A percentile compares a stretch with the other conserved stretches of the same genome.
Conservation (phyloP, 2,888 invertebrate genomes). For the Aporophyla nigra region DNA sequence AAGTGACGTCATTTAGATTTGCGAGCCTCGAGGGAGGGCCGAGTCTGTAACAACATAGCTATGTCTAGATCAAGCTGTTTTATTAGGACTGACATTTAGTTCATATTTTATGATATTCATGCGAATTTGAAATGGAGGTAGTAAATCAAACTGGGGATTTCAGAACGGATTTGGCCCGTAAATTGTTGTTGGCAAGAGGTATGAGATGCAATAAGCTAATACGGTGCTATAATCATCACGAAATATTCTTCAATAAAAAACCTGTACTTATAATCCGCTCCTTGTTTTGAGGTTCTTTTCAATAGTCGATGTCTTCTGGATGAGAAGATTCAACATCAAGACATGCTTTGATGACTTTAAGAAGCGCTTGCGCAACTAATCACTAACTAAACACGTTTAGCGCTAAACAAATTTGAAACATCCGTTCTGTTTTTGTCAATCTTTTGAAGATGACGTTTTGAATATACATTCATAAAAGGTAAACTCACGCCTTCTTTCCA, state of each 20-base stretch:
- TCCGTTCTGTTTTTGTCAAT: too few relatives aligned
- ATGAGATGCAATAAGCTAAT: neutral
- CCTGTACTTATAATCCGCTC: neutral
- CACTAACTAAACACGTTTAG: too few relatives aligned
- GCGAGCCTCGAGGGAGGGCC: slow-evolving; percentile 14
- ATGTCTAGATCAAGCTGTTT: slow-evolving; percentile 9
- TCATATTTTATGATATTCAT: slow-evolving; percentile 33
- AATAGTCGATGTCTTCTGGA: neutral
- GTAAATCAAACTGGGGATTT: neutral
- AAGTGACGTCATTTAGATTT: slow-evolving; percentile 48
- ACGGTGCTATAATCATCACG: neutral
- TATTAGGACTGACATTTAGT: slow-evolving; percentile 36
- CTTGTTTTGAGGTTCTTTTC: neutral
- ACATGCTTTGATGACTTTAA: neutral
- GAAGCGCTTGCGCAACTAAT: too few relatives aligned
- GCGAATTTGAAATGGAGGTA: neutral
- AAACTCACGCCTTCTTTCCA: too few relatives aligned
- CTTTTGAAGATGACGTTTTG: too few relatives aligned
- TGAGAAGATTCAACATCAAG: neutral
- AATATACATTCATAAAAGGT: too few relatives aligned
- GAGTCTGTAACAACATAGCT: neutral
- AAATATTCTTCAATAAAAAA: neutral
- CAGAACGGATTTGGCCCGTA: neutral
- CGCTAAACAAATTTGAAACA: too few relatives aligned
- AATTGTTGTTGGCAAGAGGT: neutral